Evolutionary conservation across 2,113 vertebrate species (phyloP).

Genomic region (Lethenteron reissneri): DNA sequence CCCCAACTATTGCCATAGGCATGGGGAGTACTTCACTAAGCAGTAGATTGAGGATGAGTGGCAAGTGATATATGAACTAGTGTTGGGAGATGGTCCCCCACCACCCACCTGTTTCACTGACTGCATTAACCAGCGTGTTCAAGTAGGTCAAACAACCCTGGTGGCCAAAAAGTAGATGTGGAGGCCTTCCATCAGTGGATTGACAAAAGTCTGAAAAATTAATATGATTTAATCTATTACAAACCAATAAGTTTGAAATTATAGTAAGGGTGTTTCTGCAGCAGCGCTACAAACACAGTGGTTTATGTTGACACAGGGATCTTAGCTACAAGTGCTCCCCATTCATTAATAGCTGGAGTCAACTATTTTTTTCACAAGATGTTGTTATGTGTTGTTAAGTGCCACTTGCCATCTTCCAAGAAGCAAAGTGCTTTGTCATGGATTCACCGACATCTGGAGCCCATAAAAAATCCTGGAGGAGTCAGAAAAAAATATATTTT

Average conservation of each 20-base stretch:
- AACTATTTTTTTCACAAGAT: background rate
- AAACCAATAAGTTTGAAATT: background rate
- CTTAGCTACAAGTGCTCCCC: background rate
- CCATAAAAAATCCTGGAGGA: constrained; percentile 67
- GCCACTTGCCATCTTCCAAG: constrained; percentile 43
- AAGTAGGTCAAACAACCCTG: too few species aligned
- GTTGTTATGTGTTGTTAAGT: background rate
- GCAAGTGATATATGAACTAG: too few species aligned
- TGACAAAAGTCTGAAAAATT: too few species aligned
- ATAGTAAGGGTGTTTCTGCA: background rate
- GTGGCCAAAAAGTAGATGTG: too few species aligned
- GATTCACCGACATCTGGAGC: constrained; percentile 80
- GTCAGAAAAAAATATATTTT: constrained; percentile 12
- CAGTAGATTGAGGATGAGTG: too few species aligned
- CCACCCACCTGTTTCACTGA: too few species aligned
- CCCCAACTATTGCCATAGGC: too few species aligned
- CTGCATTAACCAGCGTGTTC: too few species aligned
- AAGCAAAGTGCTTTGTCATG: constrained; percentile 60
- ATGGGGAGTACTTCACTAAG: too few species aligned
- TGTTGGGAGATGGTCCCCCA: too few species aligned
- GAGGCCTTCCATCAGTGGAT: too few species aligned
- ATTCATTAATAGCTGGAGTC: background rate
- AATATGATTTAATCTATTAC: too few species aligned
- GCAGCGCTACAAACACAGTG: background rate
- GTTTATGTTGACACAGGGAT: background rate